Percentiles rank a stretch among this genome's conserved stretches.
Evolutionary conservation across 1,140 invertebrate genomes (phyloP).

Genomic region (Armadillidium nasatum): DNA sequence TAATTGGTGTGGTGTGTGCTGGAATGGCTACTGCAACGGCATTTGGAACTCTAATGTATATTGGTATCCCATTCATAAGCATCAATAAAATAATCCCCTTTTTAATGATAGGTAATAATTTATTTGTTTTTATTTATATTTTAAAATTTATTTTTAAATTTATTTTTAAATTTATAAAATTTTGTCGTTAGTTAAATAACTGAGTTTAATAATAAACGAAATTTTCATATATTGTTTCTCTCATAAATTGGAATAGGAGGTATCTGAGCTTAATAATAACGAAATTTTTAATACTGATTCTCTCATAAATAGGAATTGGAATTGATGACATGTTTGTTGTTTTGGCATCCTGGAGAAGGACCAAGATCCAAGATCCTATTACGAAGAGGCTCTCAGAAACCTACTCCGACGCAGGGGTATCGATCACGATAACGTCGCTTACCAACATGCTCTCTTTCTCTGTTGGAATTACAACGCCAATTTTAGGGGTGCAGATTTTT

Average conservation of each 20-base stretch:
- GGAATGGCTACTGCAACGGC: slow-evolving; percentile 81
- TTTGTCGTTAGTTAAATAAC: too few relatives aligned
- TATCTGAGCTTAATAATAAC: too few relatives aligned
- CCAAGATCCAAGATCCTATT: slow-evolving; percentile 69
- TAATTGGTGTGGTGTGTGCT: slow-evolving; percentile 86
- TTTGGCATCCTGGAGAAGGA: slow-evolving; percentile 84
- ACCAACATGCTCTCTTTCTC: slow-evolving; percentile 94
- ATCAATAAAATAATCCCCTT: slow-evolving; percentile 62
- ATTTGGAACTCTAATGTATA: slow-evolving; percentile 84
- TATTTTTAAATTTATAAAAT: too few relatives aligned
- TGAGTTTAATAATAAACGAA: too few relatives aligned
- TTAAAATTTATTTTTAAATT: too few relatives aligned
- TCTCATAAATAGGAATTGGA: slow-evolving; percentile 69
- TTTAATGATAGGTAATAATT: slow-evolving; percentile 53
- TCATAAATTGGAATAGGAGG: slow-evolving; percentile 73
- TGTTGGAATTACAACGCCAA: slow-evolving; percentile 89
- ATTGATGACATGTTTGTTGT: slow-evolving; percentile 96
- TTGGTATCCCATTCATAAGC: slow-evolving; percentile 88
- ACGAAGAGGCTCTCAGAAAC: slow-evolving; percentile 78
- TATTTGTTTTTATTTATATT: too few relatives aligned
- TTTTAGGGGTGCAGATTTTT: slow-evolving; percentile 91
- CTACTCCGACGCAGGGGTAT: slow-evolving; percentile 90
- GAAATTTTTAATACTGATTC: not conserved
- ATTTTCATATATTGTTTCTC: not conserved
- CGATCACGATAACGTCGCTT: slow-evolving; percentile 93